These are phyloP conservation scores for Gasterosteus aculeatus DNA, from an alignment of 2,113 vertebrate species.

Conservation along the genomic window DNA sequence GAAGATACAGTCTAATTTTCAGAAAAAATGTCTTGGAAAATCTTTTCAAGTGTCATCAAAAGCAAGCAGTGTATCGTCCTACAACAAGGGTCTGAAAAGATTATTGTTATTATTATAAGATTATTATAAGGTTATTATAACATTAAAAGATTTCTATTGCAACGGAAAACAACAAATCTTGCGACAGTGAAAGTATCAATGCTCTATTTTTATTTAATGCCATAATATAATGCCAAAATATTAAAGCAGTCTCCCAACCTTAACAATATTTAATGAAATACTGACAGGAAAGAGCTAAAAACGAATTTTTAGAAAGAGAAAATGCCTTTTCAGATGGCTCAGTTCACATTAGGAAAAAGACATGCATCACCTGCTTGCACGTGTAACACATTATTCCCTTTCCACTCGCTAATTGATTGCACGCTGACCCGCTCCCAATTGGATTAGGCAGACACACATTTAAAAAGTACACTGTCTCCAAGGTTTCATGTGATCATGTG, in stretches of 20 bases:
- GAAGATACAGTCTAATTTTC: not conserved
- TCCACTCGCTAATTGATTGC: not conserved
- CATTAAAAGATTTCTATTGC: not conserved
- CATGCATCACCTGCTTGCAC: not conserved
- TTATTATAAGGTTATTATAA: not conserved
- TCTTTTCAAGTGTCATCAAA: not conserved
- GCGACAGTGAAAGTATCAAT: not conserved
- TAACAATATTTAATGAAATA: not conserved
- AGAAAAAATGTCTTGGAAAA: not conserved
- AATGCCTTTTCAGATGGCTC: not conserved
- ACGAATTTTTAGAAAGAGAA: not conserved
- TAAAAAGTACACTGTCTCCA: not conserved
- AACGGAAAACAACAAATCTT: not conserved
- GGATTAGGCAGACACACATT: conserved; percentile 11
- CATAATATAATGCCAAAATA: not conserved
- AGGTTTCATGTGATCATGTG: conserved; percentile 19
- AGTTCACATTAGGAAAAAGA: not conserved
- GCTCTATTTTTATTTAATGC: not conserved
- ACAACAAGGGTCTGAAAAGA: not conserved
- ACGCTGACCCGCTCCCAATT: conserved; percentile 3
- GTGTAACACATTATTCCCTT: not conserved
- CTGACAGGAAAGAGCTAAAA: not conserved
- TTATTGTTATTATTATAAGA: not conserved
- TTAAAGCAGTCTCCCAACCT: not conserved
- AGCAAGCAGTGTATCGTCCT: not conserved